Evolutionary conservation across 2,113 vertebrate species (phyloP).

Genomic region (Herpailurus yagouaroundi): DNA sequence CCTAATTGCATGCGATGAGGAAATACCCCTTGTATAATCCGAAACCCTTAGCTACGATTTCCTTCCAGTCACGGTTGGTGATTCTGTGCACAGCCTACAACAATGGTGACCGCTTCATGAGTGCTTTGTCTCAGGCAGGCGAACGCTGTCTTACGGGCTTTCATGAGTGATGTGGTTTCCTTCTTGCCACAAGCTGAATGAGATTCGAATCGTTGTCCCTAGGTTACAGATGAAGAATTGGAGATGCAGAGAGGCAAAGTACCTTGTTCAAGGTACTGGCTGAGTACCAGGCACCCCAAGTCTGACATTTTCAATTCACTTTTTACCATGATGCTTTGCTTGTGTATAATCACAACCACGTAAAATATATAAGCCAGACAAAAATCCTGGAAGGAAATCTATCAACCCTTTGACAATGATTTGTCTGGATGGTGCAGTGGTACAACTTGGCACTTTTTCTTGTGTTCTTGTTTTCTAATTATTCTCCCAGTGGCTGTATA

Average conservation of each 20-base stretch:
- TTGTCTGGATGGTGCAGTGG: background rate
- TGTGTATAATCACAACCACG: background rate
- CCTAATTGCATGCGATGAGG: constrained; percentile 18
- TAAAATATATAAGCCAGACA: constrained; percentile 42
- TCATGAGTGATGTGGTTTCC: background rate
- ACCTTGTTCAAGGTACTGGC: background rate
- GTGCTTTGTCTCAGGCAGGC: background rate
- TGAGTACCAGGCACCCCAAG: too few species aligned
- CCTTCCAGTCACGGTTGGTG: background rate
- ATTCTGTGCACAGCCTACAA: background rate
- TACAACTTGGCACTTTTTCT: background rate
- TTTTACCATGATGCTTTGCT: constrained; percentile 20
- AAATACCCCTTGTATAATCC: constrained; percentile 30
- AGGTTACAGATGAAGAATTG: constrained; percentile 47
- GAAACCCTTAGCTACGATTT: constrained; percentile 44
- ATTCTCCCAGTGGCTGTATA: background rate
- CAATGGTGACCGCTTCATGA: background rate
- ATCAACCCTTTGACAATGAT: constrained; percentile 8
- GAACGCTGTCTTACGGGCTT: background rate
- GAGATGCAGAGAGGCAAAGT: background rate
- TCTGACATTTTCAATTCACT: background rate
- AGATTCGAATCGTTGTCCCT: background rate
- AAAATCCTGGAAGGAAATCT: background rate
- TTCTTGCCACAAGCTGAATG: constrained; percentile 15
- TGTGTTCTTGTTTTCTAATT: background rate